Conservation (phyloP, 2,113 vertebrate species). For the Equus quagga region DNA sequence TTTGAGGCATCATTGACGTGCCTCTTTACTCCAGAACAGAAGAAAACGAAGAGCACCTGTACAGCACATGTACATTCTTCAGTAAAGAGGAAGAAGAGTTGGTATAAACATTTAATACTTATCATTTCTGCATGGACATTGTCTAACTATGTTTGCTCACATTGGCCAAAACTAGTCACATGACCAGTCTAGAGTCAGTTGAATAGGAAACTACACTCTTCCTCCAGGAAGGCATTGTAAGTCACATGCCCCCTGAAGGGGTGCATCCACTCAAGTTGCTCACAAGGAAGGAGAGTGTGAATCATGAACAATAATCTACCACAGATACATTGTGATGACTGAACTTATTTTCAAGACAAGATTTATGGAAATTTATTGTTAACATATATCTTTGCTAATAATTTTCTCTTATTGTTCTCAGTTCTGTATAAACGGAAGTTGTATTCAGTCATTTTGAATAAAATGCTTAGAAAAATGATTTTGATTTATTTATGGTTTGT, state of each 20-base stretch:
- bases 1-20: not conserved
- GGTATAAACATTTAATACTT: not conserved
- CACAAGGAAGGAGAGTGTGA: not conserved
- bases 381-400: not conserved
- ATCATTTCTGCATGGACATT: not conserved
- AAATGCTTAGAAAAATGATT: not conserved
- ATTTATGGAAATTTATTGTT: not conserved
- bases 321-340: not conserved
- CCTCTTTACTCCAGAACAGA: not conserved
- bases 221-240: not conserved
- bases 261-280: not conserved
- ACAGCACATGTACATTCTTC: not conserved
- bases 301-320: not conserved
- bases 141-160: not conserved
- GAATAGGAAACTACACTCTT: not conserved
- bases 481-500: not conserved
- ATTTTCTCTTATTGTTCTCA: not conserved
- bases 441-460: not conserved
- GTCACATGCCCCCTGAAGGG: not conserved
- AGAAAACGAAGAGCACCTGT: not conserved
- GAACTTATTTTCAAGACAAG: not conserved
- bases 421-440: not conserved
- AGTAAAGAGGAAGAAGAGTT: not conserved
- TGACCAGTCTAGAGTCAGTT: too few relatives aligned
- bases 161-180: not conserved